Conservation (phyloP, 92 coral and sea anemone species). For the Parazoanthus atlanticus region DNA sequence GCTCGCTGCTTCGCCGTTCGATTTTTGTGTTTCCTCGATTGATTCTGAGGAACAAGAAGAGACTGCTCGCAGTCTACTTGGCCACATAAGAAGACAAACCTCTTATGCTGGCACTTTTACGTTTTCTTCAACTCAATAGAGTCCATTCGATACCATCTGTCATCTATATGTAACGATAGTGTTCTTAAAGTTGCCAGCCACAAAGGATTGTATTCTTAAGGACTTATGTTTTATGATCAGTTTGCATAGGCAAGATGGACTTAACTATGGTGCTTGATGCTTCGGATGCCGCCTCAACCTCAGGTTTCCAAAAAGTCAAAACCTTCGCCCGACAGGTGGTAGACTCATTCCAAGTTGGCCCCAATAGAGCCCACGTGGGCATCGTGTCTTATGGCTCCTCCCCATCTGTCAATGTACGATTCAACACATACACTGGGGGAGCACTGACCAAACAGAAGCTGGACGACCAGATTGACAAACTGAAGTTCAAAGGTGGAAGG, state of each 20-base stretch:
- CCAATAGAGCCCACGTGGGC: slow-evolving; percentile 59
- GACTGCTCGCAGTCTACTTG: no score
- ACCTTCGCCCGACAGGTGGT: slow-evolving; percentile 63
- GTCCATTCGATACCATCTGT: no score
- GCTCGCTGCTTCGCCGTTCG: no score
- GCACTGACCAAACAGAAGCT: slow-evolving; percentile 29
- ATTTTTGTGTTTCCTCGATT: no score
- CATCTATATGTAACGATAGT: no score
- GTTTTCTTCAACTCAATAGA: no score
- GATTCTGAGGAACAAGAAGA: no score
- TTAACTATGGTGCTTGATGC: slow-evolving; percentile 67
- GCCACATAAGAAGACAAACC: no score
- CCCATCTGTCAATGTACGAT: slow-evolving; percentile 46
- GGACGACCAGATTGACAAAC: slow-evolving; percentile 46
- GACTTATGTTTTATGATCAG: slow-evolving; percentile 24
- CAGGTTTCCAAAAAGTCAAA: slow-evolving; percentile 65
- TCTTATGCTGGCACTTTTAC: not conserved
- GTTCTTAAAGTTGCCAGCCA: no score
- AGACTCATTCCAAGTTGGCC: slow-evolving; percentile 58
- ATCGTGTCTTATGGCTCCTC: slow-evolving; percentile 58
- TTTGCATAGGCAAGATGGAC: slow-evolving; percentile 64
- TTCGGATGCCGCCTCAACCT: slow-evolving; percentile 49
- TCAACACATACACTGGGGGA: slow-evolving; percentile 60
- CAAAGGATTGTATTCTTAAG: not conserved
- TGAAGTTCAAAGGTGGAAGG: slow-evolving; percentile 41